phyloP scores from a whole-genome alignment of 2,888 invertebrate species.

The Incurvaria masculella region DNA sequence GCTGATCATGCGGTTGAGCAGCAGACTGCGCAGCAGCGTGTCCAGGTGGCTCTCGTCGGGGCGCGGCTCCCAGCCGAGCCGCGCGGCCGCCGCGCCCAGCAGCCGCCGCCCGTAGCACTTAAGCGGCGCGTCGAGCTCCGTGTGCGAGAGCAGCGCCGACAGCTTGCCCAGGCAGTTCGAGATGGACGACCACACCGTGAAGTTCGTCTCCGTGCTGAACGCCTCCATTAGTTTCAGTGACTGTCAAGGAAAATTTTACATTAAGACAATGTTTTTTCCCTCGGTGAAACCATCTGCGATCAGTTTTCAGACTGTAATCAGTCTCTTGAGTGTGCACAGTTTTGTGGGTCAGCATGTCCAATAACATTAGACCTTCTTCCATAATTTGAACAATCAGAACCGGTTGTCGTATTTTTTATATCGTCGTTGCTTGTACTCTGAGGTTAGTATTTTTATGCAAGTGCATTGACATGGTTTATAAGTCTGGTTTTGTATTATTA shows the following conservation, averaged over 20 bases:
- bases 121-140: constrained; percentile 69
- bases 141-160: constrained; percentile 73
- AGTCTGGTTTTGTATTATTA: too few species aligned
- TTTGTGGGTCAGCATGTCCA: too few species aligned
- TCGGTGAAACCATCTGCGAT: too few species aligned
- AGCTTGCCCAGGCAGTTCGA: constrained; percentile 76
- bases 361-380: too few species aligned
- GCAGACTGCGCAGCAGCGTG: constrained; percentile 79
- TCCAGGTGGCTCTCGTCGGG: constrained; percentile 83
- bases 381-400: too few species aligned
- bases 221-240: constrained; percentile 79
- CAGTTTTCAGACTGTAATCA: too few species aligned
- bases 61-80: constrained; percentile 83
- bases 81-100: constrained; percentile 66
- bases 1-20: constrained; percentile 78
- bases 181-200: constrained; percentile 90
- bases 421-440: background rate
- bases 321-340: too few species aligned
- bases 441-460: too few species aligned
- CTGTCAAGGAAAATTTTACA: too few species aligned
- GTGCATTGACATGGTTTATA: too few species aligned
- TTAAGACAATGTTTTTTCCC: too few species aligned
- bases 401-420: background rate
- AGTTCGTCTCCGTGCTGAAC: constrained; percentile 83
- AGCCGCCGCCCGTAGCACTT: constrained; percentile 73